Evolutionary conservation across 1,140 invertebrate species (phyloP).

Genomic region (Calephelis nemesis): DNA sequence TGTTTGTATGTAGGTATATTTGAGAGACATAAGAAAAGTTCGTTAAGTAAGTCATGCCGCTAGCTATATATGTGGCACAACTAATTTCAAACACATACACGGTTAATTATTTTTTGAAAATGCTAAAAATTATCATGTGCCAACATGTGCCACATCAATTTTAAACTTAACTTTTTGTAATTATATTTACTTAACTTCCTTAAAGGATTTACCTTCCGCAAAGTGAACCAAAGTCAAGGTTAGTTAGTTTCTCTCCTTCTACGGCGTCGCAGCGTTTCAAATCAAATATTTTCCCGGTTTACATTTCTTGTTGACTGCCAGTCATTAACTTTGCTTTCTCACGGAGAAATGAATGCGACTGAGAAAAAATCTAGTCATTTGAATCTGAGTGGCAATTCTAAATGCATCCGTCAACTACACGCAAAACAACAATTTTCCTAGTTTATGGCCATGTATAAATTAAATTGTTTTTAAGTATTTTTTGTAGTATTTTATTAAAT

Average conservation of each 20-base stretch:
- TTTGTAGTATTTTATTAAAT: no score
- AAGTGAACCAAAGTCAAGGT: constrained; percentile 4
- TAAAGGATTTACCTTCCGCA: background rate
- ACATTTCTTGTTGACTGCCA: constrained; percentile 32
- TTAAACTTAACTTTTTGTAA: background rate
- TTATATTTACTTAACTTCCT: background rate
- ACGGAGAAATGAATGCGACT: constrained; percentile 32
- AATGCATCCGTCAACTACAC: constrained; percentile 18
- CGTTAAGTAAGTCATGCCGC: no score
- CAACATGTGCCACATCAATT: no score
- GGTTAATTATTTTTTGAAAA: no score
- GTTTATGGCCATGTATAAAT: background rate
- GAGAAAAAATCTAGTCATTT: constrained; percentile 10
- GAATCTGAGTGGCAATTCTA: constrained; percentile 11
- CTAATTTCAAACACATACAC: no score
- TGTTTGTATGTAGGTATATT: no score
- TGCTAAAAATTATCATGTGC: no score
- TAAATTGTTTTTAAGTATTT: no score
- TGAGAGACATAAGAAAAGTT: no score
- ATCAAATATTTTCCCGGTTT: constrained; percentile 41
- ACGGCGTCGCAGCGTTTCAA: constrained; percentile 28
- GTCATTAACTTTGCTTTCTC: constrained; percentile 37
- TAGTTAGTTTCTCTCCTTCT: constrained; percentile 28
- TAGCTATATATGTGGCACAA: no score
- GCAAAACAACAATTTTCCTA: constrained; percentile 14